Evolutionary conservation across 1,140 invertebrate genomes (phyloP).

Genomic region (Pinna nobilis): DNA sequence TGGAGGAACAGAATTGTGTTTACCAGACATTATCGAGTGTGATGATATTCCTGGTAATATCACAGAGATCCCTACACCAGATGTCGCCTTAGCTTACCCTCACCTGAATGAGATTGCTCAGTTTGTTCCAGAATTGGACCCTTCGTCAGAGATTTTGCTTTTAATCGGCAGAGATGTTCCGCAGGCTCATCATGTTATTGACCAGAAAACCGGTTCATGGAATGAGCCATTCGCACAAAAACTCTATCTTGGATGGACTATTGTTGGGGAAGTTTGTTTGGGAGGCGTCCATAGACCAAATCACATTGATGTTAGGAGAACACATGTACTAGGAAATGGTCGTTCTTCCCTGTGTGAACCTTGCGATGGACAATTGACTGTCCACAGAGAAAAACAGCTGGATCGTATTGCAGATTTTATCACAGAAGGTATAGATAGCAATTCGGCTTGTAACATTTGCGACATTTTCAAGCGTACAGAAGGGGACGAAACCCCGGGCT

Average conservation of each 20-base stretch:
- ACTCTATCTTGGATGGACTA: conserved; percentile 10
- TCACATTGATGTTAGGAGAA: background rate
- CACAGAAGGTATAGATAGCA: no score
- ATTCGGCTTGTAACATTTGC: no score
- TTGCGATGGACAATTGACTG: background rate
- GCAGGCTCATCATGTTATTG: conserved; percentile 8
- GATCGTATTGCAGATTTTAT: no score
- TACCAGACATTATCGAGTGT: conserved; percentile 29
- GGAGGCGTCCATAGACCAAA: background rate
- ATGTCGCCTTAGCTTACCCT: background rate
- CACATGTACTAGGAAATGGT: background rate
- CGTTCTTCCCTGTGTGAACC: background rate
- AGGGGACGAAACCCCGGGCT: no score
- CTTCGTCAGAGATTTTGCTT: background rate
- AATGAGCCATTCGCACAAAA: background rate
- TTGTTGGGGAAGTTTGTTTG: conserved; percentile 7
- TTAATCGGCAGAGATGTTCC: conserved; percentile 19
- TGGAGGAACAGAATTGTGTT: background rate
- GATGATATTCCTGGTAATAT: background rate
- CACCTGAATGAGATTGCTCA: conserved; percentile 12
- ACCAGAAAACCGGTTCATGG: background rate
- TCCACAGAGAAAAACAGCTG: no score
- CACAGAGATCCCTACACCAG: conserved; percentile 23
- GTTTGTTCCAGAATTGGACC: conserved; percentile 5
- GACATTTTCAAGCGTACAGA: no score